Evolutionary conservation across 2,888 invertebrate genomes (phyloP), one percentile per base, ranked within the genome.

Genomic region (Phaonia tiefii): DNA sequence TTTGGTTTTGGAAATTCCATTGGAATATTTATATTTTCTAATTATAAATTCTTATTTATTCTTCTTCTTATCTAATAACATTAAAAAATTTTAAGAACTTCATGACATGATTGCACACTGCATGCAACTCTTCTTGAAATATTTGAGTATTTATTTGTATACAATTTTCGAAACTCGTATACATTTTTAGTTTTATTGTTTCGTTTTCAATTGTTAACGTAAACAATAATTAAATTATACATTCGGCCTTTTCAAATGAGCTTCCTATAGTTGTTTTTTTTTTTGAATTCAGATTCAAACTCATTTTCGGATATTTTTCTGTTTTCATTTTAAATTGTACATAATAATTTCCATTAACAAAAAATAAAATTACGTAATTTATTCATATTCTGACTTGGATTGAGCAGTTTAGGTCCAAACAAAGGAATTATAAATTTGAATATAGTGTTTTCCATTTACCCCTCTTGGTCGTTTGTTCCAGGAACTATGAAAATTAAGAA

Each of bases 281-380:
- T 22, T 22, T 54, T 54, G 8, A 3, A 20, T 54, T 44, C 11
- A 11, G 44, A 44, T 44, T 44, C 44, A n/a, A 5, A 31, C 8
- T 31, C 31, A 31, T 3, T 31, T 31, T 31, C 31, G 31, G 31
- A 5, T 31, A 5, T 31, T 31, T 31, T 31, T 54, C 22, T 54
- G 25, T 25, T 54, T 17, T 49, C 1, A 17, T 49, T 49, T 54
- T 22, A 13, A 54, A 22, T 54, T 10, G 54, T 54, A 22, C 25
- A 54, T 54, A 54, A 54, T 54, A 22, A 54, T 54, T 54, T 25
- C 25, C 25, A 54, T 22, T 13, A 54, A 22, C 10, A 54, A 22
- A 54, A n/a, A n/a, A n/a, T n/a, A n/a, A n/a, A 54, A 54, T 54
- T 49, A 49, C 49, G 49, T 20, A 49, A 49, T 49, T 20, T 20